Evolutionary conservation across 2,888 invertebrate species (phyloP).

Genomic region (Theodoxus fluviatilis): DNA sequence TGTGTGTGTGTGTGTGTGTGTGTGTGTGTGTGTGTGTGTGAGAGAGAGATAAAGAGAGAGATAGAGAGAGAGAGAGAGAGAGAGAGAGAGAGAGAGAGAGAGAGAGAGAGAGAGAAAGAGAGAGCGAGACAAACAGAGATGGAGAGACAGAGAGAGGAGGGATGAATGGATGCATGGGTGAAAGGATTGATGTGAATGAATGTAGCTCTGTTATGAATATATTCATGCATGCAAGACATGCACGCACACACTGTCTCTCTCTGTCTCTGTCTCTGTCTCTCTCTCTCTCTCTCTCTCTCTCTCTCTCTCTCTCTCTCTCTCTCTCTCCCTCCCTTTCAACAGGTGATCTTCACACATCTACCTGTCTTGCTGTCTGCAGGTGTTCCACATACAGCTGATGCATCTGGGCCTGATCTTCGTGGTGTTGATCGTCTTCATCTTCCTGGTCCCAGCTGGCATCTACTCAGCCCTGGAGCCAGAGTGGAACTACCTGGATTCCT

Average conservation of each 20-base stretch:
- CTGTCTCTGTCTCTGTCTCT: too few species aligned
- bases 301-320: slow-evolving; percentile 19
- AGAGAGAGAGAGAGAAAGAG: background rate
- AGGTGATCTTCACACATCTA: too few species aligned
- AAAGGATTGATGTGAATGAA: background rate
- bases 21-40: too few species aligned
- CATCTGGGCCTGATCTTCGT: slow-evolving; percentile 75
- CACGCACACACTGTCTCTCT: too few species aligned
- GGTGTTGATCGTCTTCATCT: slow-evolving; percentile 71
- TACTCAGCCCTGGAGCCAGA: slow-evolving; percentile 80
- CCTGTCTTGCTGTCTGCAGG: slow-evolving; percentile 16
- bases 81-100: background rate
- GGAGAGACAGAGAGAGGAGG: background rate
- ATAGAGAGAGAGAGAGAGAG: background rate
- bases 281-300: too few species aligned
- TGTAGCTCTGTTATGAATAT: too few species aligned
- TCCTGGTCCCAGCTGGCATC: slow-evolving; percentile 78
- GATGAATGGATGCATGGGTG: background rate
- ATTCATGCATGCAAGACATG: too few species aligned
- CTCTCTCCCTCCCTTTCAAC: background rate
- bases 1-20: too few species aligned
- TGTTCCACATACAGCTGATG: slow-evolving; percentile 73
- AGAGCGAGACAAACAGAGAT: background rate
- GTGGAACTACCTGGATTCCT: slow-evolving; percentile 85
- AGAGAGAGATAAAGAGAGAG: background rate